Percentiles rank a stretch among this genome's conserved stretches.
These are phyloP conservation scores for Tinamus major DNA, from an alignment of 2,797 vertebrate genomes.

Conservation along the genomic window DNA sequence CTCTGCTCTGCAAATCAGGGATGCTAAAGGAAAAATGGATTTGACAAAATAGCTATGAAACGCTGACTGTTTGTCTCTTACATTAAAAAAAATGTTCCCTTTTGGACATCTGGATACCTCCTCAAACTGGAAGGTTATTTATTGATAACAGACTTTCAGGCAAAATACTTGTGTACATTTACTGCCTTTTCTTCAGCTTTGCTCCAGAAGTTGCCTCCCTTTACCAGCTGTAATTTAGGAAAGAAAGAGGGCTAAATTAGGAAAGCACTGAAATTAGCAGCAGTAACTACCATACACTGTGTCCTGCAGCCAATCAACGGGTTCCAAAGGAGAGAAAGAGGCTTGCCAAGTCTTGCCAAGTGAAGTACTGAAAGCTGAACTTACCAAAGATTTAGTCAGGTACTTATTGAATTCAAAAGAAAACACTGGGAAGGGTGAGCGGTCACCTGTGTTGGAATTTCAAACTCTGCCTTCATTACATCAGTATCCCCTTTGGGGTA, in stretches of 20 bases:
- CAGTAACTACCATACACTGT: not conserved
- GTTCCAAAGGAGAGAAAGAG: not conserved
- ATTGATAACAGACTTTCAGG: not conserved
- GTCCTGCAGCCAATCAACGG: not conserved
- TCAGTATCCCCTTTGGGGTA: accelerated
- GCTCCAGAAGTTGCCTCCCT: not conserved
- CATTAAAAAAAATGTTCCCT: not conserved
- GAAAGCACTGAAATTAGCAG: not conserved
- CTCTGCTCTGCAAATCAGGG: not conserved
- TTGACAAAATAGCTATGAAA: not conserved
- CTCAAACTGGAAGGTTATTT: not conserved
- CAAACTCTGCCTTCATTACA: not conserved
- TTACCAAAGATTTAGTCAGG: not conserved
- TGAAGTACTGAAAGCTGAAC: not conserved
- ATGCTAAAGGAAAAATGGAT: not conserved
- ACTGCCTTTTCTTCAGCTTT: not conserved
- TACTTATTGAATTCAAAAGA: not conserved
- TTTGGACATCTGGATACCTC: not conserved
- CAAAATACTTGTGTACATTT: not conserved
- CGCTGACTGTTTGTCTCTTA: accelerated
- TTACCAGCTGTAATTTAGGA: not conserved
- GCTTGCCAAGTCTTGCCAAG: not conserved
- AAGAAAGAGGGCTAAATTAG: not conserved
- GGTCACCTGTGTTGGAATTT: not conserved
- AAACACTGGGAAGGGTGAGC: not conserved